A percentile compares a stretch with the other conserved stretches of the same genome.
Evolutionary conservation across 1,140 invertebrate species (phyloP).

Genomic region (Stegodyphus mimosarum): DNA sequence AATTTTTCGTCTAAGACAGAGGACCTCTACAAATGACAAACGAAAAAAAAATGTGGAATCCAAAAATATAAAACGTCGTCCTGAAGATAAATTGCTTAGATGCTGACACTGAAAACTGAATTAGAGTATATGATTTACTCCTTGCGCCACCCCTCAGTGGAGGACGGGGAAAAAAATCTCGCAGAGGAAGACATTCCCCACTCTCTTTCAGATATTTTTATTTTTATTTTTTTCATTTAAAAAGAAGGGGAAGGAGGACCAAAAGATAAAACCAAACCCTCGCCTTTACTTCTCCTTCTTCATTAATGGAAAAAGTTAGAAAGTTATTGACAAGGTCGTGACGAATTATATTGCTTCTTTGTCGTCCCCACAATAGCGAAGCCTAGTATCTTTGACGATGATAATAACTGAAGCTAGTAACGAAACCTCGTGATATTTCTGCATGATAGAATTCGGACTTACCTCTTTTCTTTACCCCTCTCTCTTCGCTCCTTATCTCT

Average conservation of each 20-base stretch:
- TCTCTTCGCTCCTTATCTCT: constrained; percentile 20
- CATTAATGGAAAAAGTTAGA: constrained; percentile 61
- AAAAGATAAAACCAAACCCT: constrained; percentile 55
- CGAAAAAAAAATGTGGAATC: constrained; percentile 37
- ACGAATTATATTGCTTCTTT: constrained; percentile 61
- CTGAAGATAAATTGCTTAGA: constrained; percentile 45
- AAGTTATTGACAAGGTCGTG: constrained; percentile 60
- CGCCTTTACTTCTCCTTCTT: constrained; percentile 31
- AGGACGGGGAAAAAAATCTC: constrained; percentile 19
- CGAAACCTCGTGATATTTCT: constrained; percentile 42
- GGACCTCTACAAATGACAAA: too few relatives aligned
- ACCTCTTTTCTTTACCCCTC: constrained; percentile 37
- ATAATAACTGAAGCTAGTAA: constrained; percentile 47
- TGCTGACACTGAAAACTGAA: constrained; percentile 58
- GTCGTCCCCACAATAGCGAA: constrained; percentile 44
- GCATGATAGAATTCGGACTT: constrained; percentile 50
- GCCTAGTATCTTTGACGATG: constrained; percentile 44
- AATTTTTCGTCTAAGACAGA: too few relatives aligned
- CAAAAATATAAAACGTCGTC: constrained; percentile 51
- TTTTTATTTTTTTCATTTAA: constrained; percentile 48
- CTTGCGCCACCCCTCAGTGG: not conserved
- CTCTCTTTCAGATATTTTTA: not conserved
- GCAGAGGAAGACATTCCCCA: constrained; percentile 17
- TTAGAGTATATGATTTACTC: constrained; percentile 58
- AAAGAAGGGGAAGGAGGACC: constrained; percentile 28